Conservation (phyloP, 2,888 invertebrate genomes). For the Cheilosia pagana region DNA sequence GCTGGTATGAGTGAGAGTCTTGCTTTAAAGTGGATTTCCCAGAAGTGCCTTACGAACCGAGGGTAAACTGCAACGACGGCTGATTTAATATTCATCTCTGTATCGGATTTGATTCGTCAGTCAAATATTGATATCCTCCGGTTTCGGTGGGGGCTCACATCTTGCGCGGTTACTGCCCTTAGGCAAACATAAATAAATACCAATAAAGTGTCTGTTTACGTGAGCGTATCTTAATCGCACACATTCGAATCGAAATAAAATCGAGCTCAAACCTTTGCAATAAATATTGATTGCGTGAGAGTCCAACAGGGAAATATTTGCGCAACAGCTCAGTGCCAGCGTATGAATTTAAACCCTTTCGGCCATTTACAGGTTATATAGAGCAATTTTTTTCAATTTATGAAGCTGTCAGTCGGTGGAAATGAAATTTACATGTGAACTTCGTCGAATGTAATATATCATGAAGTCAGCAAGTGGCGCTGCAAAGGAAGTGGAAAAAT, state of each 20-base stretch:
- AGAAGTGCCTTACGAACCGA: neutral
- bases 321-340: neutral
- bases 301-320: constrained; percentile 26
- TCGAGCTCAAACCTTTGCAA: constrained; percentile 26
- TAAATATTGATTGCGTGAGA: constrained; percentile 51
- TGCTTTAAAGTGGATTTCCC: neutral
- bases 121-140: constrained; percentile 5
- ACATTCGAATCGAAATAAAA: constrained; percentile 39
- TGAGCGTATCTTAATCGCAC: neutral
- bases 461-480: constrained; percentile 14
- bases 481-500: neutral
- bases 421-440: constrained; percentile 32
- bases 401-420: constrained; percentile 24
- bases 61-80: neutral
- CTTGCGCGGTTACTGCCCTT: neutral
- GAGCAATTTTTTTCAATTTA: constrained; percentile 34
- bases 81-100: constrained; percentile 40
- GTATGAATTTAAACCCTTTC: constrained; percentile 26
- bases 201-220: constrained; percentile 1
- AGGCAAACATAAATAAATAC: constrained; percentile 32
- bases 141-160: neutral
- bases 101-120: constrained; percentile 5
- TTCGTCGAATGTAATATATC: constrained; percentile 33
- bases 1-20: neutral
- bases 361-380: neutral